These are phyloP conservation scores for Gallinago media DNA, from an alignment of 2,113 vertebrate genomes.

Conservation along the genomic window DNA sequence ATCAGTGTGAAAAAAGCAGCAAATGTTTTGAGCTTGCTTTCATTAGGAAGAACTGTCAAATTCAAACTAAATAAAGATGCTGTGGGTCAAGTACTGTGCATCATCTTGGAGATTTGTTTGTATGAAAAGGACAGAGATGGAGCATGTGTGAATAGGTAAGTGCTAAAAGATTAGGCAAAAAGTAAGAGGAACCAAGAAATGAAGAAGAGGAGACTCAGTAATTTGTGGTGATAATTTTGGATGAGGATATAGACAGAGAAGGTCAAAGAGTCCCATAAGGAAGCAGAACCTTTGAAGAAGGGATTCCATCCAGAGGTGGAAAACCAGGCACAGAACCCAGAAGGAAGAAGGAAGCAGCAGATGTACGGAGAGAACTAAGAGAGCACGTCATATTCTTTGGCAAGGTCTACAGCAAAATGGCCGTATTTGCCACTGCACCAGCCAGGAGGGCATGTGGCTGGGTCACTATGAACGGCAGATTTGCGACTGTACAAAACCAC, in stretches of 20 bases:
- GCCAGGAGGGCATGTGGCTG: neutral
- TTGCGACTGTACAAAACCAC: neutral
- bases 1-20: neutral
- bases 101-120: neutral
- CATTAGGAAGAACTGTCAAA: neutral
- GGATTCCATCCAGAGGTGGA: neutral
- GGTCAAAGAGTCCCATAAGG: neutral
- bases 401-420: neutral
- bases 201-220: neutral
- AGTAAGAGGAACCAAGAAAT: neutral
- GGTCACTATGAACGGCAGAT: neutral
- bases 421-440: neutral
- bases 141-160: neutral
- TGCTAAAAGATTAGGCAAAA: neutral
- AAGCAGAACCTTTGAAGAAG: neutral
- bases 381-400: neutral
- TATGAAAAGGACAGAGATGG: neutral
- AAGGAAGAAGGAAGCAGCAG: neutral
- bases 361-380: neutral
- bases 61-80: constrained; percentile 5
- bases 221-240: neutral
- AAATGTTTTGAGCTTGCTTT: constrained; percentile 7
- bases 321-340: neutral
- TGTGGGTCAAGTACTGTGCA: neutral
- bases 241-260: neutral